Evolutionary conservation across 2,797 vertebrate genomes (phyloP).

Genomic region (Leptatherina wallacei): DNA sequence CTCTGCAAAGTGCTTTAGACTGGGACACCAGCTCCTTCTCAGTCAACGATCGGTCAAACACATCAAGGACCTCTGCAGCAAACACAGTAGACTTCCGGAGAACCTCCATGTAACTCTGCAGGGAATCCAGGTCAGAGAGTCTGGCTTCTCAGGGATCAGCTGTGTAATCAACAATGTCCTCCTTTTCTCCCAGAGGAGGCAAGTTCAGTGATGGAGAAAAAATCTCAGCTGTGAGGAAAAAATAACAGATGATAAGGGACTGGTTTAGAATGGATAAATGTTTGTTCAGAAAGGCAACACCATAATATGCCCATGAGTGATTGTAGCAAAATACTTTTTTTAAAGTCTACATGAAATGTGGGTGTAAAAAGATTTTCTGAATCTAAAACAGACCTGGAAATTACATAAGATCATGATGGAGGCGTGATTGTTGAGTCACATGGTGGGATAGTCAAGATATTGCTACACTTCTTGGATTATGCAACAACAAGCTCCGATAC

Average conservation of each 20-base stretch:
- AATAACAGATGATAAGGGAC: not conserved
- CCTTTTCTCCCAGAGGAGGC: constrained; percentile 34
- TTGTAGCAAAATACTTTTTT: not conserved
- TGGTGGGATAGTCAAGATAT: constrained; percentile 58
- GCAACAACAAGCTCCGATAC: constrained; percentile 60
- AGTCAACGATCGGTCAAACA: constrained; percentile 90
- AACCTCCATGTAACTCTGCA: constrained; percentile 85
- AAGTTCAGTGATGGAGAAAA: constrained; percentile 27
- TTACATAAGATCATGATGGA: constrained; percentile 75
- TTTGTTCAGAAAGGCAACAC: not conserved
- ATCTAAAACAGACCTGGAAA: constrained; percentile 55
- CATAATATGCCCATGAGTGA: not conserved
- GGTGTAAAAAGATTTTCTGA: constrained; percentile 13
- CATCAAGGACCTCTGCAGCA: constrained; percentile 91
- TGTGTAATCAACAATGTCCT: constrained; percentile 30
- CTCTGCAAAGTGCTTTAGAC: constrained; percentile 92
- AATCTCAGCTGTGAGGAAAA: constrained; percentile 45
- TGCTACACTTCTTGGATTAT: constrained; percentile 71
- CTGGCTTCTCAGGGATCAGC: constrained; percentile 64
- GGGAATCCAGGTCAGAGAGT: constrained; percentile 41
- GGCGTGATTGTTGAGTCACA: constrained; percentile 77
- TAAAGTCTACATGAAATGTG: constrained; percentile 14
- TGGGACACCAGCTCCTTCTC: constrained; percentile 96
- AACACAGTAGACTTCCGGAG: constrained; percentile 90
- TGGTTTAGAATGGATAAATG: not conserved